Base-by-base conservation (phyloP, 2,113 vertebrate species). In the Coreoperca whiteheadi region DNA sequence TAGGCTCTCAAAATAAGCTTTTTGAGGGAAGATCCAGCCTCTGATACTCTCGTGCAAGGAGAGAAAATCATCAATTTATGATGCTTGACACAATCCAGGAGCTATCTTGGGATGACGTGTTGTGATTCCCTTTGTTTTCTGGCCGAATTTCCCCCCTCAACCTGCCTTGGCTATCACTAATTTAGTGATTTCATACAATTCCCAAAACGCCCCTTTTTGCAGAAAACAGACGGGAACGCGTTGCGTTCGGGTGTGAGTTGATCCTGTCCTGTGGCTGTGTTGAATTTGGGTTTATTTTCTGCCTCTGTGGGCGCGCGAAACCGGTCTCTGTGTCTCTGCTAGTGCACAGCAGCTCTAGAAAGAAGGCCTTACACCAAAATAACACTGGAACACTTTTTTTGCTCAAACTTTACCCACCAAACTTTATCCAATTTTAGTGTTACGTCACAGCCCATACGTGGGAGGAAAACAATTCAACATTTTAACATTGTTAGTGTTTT, bases 41-140 rank as follows among this genome's bases (percentile, higher is more conserved):
- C 20, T 0, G 28, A 12, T 61, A 6, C 56, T 18, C 56, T 75
- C 57, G 41, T 8, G 16, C 34, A 5, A 1, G 15, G 21, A 77
- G 46, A 68, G 25, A 21, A 39, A n/a, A 63, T 68, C 54, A 69
- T 30, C 34, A 30, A 51, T 48, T 74, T 23, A 66, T 77, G 34
- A 81, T 37, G 66, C 34, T 72, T 46, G 10, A 77, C 60, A 43
- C 73, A 16, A 25, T 56, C 46, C 37, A 56, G 34, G 8, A 64
- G 37, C 48, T 56, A 64, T 70, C 65, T 57, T 6, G n/a, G 15
- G 59, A 53, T 15, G 6, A 30, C 3, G 39, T 25, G 50, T 25
- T 15, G 32, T 61, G 20, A 72, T 67, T 74, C 43, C 63, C 18
- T 72, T 77, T 59, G 16, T 66, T 66, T 1, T 25, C 16, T 20